These are phyloP conservation scores for Rhinoderma darwinii DNA, from an alignment of 2,113 vertebrate species.

Conservation along the genomic window DNA sequence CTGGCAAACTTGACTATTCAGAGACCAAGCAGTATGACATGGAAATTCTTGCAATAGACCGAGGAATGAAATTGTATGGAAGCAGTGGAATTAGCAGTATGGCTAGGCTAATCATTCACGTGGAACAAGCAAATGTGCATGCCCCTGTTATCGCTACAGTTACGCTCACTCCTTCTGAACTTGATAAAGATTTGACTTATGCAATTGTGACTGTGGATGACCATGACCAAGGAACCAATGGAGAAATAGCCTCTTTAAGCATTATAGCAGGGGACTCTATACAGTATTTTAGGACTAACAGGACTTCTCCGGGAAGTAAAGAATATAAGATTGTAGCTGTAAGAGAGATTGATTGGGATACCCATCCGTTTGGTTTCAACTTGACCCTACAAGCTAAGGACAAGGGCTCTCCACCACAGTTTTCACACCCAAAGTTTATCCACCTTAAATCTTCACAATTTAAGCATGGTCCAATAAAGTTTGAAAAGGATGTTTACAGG, in stretches of 20 bases:
- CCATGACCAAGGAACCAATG: conserved; percentile 86
- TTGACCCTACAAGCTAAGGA: conserved; percentile 96
- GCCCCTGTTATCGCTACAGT: conserved; percentile 86
- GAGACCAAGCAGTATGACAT: conserved; percentile 87
- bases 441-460: conserved; percentile 86
- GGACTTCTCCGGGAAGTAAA: conserved; percentile 88
- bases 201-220: conserved; percentile 91
- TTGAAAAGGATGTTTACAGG: conserved; percentile 88
- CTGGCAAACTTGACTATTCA: conserved; percentile 85
- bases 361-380: conserved; percentile 90
- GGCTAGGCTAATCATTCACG: conserved; percentile 86
- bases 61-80: conserved; percentile 94
- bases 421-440: conserved; percentile 89
- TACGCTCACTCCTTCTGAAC: conserved; percentile 78
- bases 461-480: conserved; percentile 83
- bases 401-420: conserved; percentile 89
- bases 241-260: conserved; percentile 90
- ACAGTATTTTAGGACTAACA: conserved; percentile 87
- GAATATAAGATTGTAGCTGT: conserved; percentile 92
- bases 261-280: conserved; percentile 91
- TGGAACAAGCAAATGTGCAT: conserved; percentile 91
- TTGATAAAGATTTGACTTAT: conserved; percentile 85
- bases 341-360: conserved; percentile 86
- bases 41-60: conserved; percentile 94
- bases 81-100: conserved; percentile 97